Conservation (phyloP, 1,140 invertebrate species). For the Zaprionus gabonicus region DNA sequence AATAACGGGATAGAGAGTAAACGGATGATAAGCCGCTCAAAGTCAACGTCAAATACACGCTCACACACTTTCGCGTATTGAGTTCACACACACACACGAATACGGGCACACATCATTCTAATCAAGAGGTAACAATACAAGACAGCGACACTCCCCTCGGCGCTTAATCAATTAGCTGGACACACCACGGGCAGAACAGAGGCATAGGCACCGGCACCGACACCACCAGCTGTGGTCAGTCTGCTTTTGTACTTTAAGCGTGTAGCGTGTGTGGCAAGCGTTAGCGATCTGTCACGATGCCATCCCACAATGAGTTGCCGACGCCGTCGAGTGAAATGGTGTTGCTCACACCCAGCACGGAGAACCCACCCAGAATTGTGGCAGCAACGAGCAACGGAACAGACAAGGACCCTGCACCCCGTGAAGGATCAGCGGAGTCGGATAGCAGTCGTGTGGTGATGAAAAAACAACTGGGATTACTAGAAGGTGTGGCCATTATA, state of each 20-base stretch:
- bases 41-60: constrained; percentile 48
- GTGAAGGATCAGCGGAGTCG: constrained; percentile 74
- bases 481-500: constrained; percentile 95
- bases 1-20: constrained; percentile 17
- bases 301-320: constrained; percentile 61
- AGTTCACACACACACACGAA: constrained; percentile 26
- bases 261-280: constrained; percentile 56
- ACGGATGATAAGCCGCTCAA: constrained; percentile 54
- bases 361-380: constrained; percentile 52
- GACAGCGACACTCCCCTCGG: constrained; percentile 34
- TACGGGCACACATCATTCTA: constrained; percentile 21
- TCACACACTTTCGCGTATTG: constrained; percentile 1
- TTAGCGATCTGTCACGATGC: constrained; percentile 49
- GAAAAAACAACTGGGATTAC: constrained; percentile 92
- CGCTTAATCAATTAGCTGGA: constrained; percentile 72
- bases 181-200: constrained; percentile 33
- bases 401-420: constrained; percentile 24
- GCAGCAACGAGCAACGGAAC: background rate
- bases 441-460: constrained; percentile 86
- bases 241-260: constrained; percentile 46
- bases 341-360: constrained; percentile 69
- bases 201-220: constrained; percentile 10
- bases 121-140: constrained; percentile 34
- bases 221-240: constrained; percentile 33
- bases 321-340: constrained; percentile 83